These are phyloP conservation scores for Deilephila porcellus DNA, from an alignment of 2,888 invertebrate species.

Conservation along the genomic window DNA sequence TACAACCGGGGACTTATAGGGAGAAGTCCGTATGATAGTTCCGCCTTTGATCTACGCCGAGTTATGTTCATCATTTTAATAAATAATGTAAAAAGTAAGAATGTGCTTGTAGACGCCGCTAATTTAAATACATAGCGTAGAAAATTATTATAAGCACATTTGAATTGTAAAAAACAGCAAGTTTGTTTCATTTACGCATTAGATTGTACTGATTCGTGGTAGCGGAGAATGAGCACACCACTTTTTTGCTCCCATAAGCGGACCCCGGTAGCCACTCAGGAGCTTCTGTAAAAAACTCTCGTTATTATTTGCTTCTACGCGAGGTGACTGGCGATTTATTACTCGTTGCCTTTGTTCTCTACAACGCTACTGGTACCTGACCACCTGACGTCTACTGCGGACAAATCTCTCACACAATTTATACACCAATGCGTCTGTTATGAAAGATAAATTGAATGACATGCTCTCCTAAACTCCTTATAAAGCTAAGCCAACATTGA, in stretches of 20 bases:
- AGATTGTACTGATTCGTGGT: slow-evolving; percentile 51
- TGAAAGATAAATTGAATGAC: background rate
- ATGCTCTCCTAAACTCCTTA: background rate
- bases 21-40: too few relatives aligned
- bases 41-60: too few relatives aligned
- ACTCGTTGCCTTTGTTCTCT: slow-evolving; percentile 52
- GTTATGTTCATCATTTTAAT: too few relatives aligned
- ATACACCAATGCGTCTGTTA: background rate
- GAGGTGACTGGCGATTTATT: slow-evolving; percentile 61
- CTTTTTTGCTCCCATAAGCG: slow-evolving; percentile 68
- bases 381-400: background rate
- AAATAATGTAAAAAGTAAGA: too few relatives aligned
- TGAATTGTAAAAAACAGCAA: background rate
- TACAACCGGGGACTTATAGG: too few relatives aligned
- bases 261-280: slow-evolving; percentile 63
- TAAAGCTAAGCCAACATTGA: background rate
- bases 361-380: slow-evolving; percentile 19
- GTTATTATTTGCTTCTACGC: slow-evolving; percentile 55
- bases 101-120: too few relatives aligned
- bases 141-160: too few relatives aligned
- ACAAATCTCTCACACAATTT: background rate
- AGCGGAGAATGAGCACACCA: slow-evolving; percentile 55
- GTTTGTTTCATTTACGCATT: slow-evolving; percentile 1
- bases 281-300: slow-evolving; percentile 58
- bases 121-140: too few relatives aligned